Base-by-base conservation (phyloP, 1,140 invertebrate species). In the Macrotrachela quadricornifera region DNA sequence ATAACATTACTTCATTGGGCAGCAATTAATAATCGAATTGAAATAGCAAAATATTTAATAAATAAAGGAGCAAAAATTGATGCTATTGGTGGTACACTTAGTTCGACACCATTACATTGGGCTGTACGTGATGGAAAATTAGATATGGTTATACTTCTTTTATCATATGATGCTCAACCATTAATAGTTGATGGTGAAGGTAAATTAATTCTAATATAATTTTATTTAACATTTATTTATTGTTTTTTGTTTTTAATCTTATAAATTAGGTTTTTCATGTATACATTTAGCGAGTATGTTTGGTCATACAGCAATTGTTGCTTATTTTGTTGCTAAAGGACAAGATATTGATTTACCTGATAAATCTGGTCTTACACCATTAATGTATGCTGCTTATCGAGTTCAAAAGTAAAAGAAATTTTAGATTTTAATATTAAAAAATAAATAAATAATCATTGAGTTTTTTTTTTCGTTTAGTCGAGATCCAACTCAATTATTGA, bases 271-370 rank as follows among this genome's bases (percentile, higher is more conserved):
- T 12, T 94, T 83, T 63, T 80, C 84, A 21, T 85, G 85, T 63
- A 80, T 99, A 62, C 92, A 99, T 73, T 74, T 96, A 54, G 90
- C 92, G 44, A 81, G 87, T 36, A 90, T 96, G 70, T 95, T 94
- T 73, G 91, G 88, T 1, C 86, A 92, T 66, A 95, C 90, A 6
- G 80, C 85, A 14, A 81, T 99, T 52, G 88, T 94, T 36, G 91
- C 90, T 13, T 97, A 96, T 71, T 77, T 97, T 56, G 78, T 96
- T 51, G 91, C 91, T 15, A 85, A 90, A 70, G 90, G 90, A 51
- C 80, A 86, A 18, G 80, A 84, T 72, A 79, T 86, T 10, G 61
- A 67, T 55, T 48, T 55, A 37, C 42, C 52, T 4, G 65, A 65
- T 55, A 55, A 53, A 39, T 51, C 56, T 54, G 66, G 68, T 21